Percentiles rank a stretch among this genome's conserved stretches.
Evolutionary conservation across 2,113 vertebrate genomes (phyloP).

Genomic region (Datnioides undecimradiatus): DNA sequence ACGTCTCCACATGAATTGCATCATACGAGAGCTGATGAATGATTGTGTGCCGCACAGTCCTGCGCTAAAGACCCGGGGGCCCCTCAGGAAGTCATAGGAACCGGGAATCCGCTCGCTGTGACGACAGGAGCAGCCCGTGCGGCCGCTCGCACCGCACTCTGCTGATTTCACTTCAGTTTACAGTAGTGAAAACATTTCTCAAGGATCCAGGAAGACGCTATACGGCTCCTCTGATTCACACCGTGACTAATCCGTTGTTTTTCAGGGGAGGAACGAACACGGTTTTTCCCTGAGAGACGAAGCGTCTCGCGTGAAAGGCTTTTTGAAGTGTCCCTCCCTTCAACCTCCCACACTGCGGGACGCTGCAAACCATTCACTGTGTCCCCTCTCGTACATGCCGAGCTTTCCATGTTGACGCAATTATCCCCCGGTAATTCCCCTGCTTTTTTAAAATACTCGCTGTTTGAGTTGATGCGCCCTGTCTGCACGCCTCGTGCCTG

Average conservation of each 20-base stretch:
- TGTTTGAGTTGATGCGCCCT: conserved; percentile 17
- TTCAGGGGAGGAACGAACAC: conserved; percentile 18
- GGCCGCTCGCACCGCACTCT: conserved; percentile 28
- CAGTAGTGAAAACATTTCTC: conserved; percentile 46
- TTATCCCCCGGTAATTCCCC: conserved; percentile 32
- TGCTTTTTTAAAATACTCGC: conserved; percentile 29
- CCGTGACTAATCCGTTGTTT: conserved; percentile 44
- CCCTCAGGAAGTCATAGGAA: conserved; percentile 68
- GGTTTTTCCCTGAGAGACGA: conserved; percentile 34
- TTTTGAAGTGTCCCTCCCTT: conserved; percentile 45
- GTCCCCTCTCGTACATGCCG: conserved; percentile 12
- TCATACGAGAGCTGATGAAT: conserved; percentile 1
- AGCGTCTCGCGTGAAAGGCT: conserved; percentile 23
- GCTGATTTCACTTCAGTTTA: conserved; percentile 31
- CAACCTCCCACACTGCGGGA: conserved; percentile 24
- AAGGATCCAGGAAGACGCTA: conserved; percentile 36
- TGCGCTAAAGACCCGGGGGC: conserved; percentile 24
- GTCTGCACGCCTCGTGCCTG: conserved; percentile 29
- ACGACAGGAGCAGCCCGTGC: conserved; percentile 54
- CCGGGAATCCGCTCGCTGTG: conserved; percentile 52
- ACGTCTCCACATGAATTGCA: not conserved
- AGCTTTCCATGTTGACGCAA: conserved; percentile 50
- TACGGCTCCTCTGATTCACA: conserved; percentile 26
- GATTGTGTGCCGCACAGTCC: conserved; percentile 15
- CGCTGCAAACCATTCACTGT: conserved; percentile 16